Percentiles rank a stretch among this genome's conserved stretches.
Conservation (phyloP, 2,888 invertebrate genomes). For the Drosophila cognata region DNA sequence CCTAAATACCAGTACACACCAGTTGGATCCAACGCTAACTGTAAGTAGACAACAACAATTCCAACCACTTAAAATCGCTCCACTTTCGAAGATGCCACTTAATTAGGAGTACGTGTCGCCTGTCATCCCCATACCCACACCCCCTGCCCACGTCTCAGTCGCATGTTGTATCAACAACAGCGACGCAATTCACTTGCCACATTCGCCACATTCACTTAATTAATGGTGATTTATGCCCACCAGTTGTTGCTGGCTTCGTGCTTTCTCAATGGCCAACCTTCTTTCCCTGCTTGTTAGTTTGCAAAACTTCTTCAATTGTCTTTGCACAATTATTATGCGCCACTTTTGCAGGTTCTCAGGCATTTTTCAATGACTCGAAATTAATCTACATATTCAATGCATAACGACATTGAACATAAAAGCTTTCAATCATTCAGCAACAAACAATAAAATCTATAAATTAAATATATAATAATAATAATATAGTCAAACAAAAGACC, state of each 20-base stretch:
- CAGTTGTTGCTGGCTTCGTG: slow-evolving; percentile 33
- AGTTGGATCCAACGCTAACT: slow-evolving; percentile 41
- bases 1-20: slow-evolving; percentile 33
- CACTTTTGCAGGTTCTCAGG: slow-evolving; percentile 17
- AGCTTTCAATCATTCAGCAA: not conserved
- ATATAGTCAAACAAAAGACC: not conserved
- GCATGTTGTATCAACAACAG: slow-evolving; percentile 64
- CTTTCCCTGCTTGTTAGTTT: slow-evolving; percentile 9
- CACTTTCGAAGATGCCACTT: slow-evolving; percentile 42
- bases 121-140: not conserved
- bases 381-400: not conserved
- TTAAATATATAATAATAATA: too few relatives aligned
- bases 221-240: slow-evolving; percentile 75
- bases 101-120: slow-evolving; percentile 32
- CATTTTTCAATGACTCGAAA: slow-evolving; percentile 11
- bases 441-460: not conserved
- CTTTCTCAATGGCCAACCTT: slow-evolving; percentile 5
- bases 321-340: slow-evolving; percentile 43
- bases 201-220: slow-evolving; percentile 57
- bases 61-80: slow-evolving; percentile 29
- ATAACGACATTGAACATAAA: not conserved
- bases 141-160: not conserved
- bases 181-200: slow-evolving; percentile 65
- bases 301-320: slow-evolving; percentile 63
- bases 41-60: slow-evolving; percentile 39